Conservation (phyloP, 1,140 invertebrate genomes). For the Akabosia matsudoensis region DNA sequence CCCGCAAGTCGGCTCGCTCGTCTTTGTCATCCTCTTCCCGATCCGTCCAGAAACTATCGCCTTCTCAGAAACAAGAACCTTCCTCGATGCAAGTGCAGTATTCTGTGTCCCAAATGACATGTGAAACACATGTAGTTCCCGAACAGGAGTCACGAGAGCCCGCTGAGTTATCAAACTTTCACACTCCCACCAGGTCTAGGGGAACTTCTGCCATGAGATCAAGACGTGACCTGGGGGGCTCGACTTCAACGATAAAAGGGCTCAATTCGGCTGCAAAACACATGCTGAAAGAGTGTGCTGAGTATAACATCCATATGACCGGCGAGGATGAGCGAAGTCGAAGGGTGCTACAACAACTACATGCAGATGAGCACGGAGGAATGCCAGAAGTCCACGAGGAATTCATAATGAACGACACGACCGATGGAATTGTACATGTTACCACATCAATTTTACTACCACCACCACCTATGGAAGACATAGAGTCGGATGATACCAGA, state of each 20-base stretch:
- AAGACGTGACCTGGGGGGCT: constrained; percentile 21
- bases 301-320: constrained; percentile 51
- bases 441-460: constrained; percentile 10
- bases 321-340: constrained; percentile 45
- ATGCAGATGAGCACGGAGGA: neutral
- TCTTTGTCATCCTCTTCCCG: too few species aligned
- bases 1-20: neutral
- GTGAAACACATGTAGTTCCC: constrained; percentile 38
- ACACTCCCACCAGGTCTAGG: neutral
- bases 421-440: constrained; percentile 47
- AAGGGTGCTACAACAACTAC: constrained; percentile 37
- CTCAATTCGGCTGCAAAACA: constrained; percentile 35
- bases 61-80: constrained; percentile 32
- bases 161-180: constrained; percentile 15
- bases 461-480: constrained; percentile 10
- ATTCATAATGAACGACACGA: constrained; percentile 49
- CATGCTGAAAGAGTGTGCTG: constrained; percentile 49
- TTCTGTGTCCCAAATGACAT: constrained; percentile 47
- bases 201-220: neutral
- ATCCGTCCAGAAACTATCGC: constrained; percentile 25
- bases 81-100: constrained; percentile 42
- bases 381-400: constrained; percentile 48
- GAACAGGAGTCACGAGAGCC: constrained; percentile 47
- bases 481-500: constrained; percentile 30
- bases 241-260: constrained; percentile 27